A percentile compares a stretch with the other conserved stretches of the same genome.
Conservation (phyloP, 2,113 vertebrate genomes). For the Kryptolebias marmoratus region DNA sequence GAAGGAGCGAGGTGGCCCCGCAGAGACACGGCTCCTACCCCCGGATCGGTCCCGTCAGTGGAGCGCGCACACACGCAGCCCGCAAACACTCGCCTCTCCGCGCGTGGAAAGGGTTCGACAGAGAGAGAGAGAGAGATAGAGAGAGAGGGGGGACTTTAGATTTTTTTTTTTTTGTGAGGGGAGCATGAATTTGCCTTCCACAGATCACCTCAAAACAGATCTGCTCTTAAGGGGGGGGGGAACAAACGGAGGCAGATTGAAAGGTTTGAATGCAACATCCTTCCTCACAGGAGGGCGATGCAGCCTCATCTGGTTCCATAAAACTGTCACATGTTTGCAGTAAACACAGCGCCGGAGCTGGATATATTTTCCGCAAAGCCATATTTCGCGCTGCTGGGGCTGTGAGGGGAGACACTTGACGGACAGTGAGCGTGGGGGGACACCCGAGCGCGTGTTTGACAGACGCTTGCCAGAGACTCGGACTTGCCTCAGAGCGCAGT, state of each 20-base stretch:
- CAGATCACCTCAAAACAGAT: conserved; percentile 37
- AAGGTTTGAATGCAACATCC: conserved; percentile 61
- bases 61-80: conserved; percentile 47
- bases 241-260: conserved; percentile 45
- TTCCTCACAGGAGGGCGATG: conserved; percentile 49
- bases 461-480: conserved; percentile 40
- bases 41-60: conserved; percentile 67
- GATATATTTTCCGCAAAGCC: conserved; percentile 38
- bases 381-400: not conserved
- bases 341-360: conserved; percentile 56
- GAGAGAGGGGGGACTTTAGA: conserved; percentile 41
- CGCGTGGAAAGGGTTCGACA: conserved; percentile 46
- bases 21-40: conserved; percentile 66
- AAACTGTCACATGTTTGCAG: conserved; percentile 54
- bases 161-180: conserved; percentile 12
- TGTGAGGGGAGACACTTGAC: conserved; percentile 21
- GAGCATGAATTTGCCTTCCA: conserved; percentile 64
- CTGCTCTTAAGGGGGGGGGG: conserved; percentile 40
- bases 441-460: conserved; percentile 21
- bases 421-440: conserved; percentile 11
- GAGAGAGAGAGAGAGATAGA: no score
- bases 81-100: conserved; percentile 5
- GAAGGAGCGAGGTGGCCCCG: conserved; percentile 72
- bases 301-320: conserved; percentile 34
- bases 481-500: conserved; percentile 66